Base-by-base conservation (phyloP, 1,140 invertebrate genomes). In the Drosophila rufa region DNA sequence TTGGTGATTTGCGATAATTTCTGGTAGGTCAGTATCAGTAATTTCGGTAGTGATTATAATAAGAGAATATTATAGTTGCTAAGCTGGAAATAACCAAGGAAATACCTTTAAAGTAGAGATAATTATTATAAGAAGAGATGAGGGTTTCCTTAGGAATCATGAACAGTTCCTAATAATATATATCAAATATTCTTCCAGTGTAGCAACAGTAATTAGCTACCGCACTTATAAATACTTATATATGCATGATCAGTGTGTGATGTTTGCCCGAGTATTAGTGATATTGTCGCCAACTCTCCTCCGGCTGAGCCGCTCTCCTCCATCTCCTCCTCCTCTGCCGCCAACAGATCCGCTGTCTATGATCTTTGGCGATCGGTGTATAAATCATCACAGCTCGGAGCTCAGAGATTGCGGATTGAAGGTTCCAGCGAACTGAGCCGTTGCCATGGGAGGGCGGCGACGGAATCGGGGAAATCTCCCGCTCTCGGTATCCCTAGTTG, bases 311-410 rank as follows among this genome's bases (percentile, higher is more conserved):
- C 30, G 12, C 51, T 55, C 51, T 15, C 9, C 51, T 22, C 50
- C 50, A 17, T 19, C 33, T 15, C 14, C 38, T 12, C 15, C 51
- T 38, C 51, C 33, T 38, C 51, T 12, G 15, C 47, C 15, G 36
- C 14, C 36, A 66, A 14, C 50, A 22, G 47, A 48, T 58, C 57
- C 45, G 25, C 43, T 60, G 56, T 55, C 62, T 60, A 56, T 77
- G 74, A 77, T 77, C 74, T 77, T 77, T 77, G 74, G 30, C 51
- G 64, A 69, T 77, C 64, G 75, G 9, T 30, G 36, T 62, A 85
- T 82, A 82, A 85, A 85, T 87, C 79, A 87, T 79, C 22, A 61
- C 51, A 64, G 45, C 68, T n/a, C 15, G 40, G 40, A 40, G 45
- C 53, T 43, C 43, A 19, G 53, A 47, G 60, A 79, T 79, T 73